phyloP scores from a whole-genome alignment of 2,888 invertebrate genomes.

The Drosophila paranaensis region DNA sequence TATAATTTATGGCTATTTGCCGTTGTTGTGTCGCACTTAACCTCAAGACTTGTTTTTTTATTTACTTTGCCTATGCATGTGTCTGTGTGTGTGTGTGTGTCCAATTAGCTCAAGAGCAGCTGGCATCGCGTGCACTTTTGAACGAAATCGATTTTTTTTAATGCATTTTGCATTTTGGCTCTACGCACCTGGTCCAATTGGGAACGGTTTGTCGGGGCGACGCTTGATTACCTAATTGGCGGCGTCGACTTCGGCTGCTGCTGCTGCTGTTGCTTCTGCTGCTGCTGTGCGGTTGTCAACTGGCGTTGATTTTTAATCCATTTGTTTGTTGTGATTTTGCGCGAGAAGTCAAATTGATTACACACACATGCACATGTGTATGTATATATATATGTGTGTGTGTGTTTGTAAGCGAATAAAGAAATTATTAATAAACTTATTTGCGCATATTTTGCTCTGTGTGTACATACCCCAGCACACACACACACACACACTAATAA shows the following conservation, averaged over 20 bases:
- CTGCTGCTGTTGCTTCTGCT: conserved; percentile 11
- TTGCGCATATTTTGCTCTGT: conserved; percentile 25
- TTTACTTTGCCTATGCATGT: conserved; percentile 1
- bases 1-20: conserved; percentile 40
- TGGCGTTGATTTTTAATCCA: conserved; percentile 34
- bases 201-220: not conserved
- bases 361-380: not conserved
- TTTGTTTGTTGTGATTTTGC: conserved; percentile 53
- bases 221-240: conserved; percentile 44
- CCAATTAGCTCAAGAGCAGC: conserved; percentile 31
- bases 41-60: conserved; percentile 11
- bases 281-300: conserved; percentile 26
- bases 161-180: conserved; percentile 1
- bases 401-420: conserved; percentile 7
- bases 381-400: not conserved
- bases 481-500: conserved; percentile 7
- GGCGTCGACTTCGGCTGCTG: conserved; percentile 4
- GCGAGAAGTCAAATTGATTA: conserved; percentile 31
- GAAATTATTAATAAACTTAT: conserved; percentile 73
- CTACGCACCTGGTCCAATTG: conserved; percentile 44
- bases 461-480: conserved; percentile 40
- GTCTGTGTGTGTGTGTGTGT: not conserved
- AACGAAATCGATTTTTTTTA: conserved; percentile 41
- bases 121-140: conserved; percentile 21
- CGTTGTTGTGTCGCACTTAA: conserved; percentile 26